Percentiles rank a stretch among this genome's conserved stretches.
phyloP scores from a whole-genome alignment of 1,140 invertebrate genomes.

The Pogonognathellus flavescens region DNA sequence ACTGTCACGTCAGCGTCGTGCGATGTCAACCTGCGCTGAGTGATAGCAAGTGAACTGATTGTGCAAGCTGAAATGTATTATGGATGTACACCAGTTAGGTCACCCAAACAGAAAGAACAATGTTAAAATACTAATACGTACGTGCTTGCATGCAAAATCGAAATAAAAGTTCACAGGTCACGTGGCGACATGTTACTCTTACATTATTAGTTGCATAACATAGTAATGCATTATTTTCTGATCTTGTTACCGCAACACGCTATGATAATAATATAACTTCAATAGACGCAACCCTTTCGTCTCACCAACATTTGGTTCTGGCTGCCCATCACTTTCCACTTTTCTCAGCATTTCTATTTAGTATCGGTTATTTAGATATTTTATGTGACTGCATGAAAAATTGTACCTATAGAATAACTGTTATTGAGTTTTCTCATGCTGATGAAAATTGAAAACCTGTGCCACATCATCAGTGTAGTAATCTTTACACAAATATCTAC shows the following conservation, averaged over 20 bases:
- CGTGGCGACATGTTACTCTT: conserved; percentile 16
- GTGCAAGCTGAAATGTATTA: neutral
- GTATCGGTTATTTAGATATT: too few species aligned
- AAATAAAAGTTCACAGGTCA: conserved; percentile 27
- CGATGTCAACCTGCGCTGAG: neutral
- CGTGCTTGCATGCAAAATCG: conserved; percentile 29
- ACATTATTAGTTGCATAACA: neutral
- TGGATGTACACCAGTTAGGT: neutral
- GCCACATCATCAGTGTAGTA: too few species aligned
- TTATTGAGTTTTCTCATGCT: too few species aligned
- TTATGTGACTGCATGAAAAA: too few species aligned
- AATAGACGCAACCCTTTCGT: conserved; percentile 47
- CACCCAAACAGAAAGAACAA: too few species aligned
- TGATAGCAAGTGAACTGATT: neutral
- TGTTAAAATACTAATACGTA: neutral
- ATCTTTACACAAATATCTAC: too few species aligned
- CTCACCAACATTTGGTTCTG: neutral
- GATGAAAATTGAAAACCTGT: too few species aligned
- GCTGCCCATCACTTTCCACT: neutral
- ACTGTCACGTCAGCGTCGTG: conserved; percentile 20
- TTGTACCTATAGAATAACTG: too few species aligned
- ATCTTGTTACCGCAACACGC: conserved; percentile 26
- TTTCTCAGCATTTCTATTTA: neutral
- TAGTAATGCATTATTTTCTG: conserved; percentile 2
- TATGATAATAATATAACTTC: neutral